These are phyloP conservation scores for Brachionus sp. DNA, from an alignment of 1,140 invertebrate species.

Conservation along the genomic window DNA sequence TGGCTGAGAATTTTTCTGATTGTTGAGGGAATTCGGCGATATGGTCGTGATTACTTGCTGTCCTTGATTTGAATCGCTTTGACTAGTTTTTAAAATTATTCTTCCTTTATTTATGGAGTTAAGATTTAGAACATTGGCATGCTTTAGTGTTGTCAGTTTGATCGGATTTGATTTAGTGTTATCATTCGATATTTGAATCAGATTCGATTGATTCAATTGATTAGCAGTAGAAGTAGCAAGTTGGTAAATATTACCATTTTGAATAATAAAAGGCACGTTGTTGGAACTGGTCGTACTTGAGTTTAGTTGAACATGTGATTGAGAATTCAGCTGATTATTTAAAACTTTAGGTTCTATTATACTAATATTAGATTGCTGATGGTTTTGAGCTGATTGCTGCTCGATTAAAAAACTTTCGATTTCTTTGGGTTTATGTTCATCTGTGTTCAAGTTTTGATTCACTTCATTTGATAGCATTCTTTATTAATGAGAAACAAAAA, in stretches of 20 bases:
- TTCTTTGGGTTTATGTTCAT: background rate
- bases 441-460: background rate
- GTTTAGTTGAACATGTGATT: background rate
- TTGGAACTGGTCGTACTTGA: background rate
- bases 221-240: background rate
- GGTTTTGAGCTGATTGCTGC: background rate
- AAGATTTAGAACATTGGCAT: constrained; percentile 13
- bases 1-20: background rate
- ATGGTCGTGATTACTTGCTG: constrained; percentile 14
- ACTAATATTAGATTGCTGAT: background rate
- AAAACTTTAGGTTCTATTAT: background rate
- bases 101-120: background rate
- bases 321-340: background rate
- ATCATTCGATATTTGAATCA: constrained; percentile 23
- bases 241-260: constrained; percentile 39
- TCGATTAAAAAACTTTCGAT: background rate
- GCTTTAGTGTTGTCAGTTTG: background rate
- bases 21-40: background rate
- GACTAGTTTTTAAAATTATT: constrained; percentile 19
- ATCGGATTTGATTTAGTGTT: background rate
- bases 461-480: constrained; percentile 24
- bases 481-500: background rate
- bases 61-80: background rate
- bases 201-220: constrained; percentile 19
- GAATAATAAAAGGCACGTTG: constrained; percentile 19